Percentiles rank a stretch among this genome's conserved stretches.
Evolutionary conservation across 2,113 vertebrate genomes (phyloP).

Genomic region (Tetrao urogallus): DNA sequence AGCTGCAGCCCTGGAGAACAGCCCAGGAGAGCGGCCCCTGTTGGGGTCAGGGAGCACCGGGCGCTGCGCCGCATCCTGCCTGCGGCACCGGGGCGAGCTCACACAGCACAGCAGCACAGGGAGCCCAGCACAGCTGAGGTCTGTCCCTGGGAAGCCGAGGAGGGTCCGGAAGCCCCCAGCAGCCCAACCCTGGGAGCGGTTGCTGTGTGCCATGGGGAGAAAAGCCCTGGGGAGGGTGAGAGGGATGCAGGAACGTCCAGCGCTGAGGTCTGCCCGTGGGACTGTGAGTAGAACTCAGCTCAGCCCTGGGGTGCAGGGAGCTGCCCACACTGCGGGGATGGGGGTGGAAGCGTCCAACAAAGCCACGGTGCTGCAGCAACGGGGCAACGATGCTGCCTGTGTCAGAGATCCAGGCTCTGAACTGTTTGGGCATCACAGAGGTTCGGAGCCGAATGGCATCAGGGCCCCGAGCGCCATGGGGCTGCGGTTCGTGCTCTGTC

Average conservation of each 20-base stretch:
- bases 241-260: neutral
- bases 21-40: neutral
- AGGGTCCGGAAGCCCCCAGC: neutral
- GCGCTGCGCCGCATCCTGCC: conserved; percentile 13
- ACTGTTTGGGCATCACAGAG: neutral
- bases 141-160: conserved; percentile 71
- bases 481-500: no score
- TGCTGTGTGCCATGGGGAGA: conserved; percentile 21
- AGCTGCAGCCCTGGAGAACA: conserved; percentile 47
- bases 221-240: neutral
- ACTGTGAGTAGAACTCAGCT: neutral
- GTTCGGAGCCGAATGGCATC: neutral
- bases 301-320: fast-evolving
- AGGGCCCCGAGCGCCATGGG: no score
- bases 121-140: neutral
- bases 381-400: neutral
- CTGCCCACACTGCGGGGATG: fast-evolving
- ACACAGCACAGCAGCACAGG: neutral
- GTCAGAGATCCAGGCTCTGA: neutral
- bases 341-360: neutral
- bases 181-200: neutral
- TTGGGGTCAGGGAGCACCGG: neutral
- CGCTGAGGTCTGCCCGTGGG: conserved; percentile 47
- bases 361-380: neutral
- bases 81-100: neutral